phyloP scores from a whole-genome alignment of 2,797 vertebrate genomes.

The Ceryle rudis region DNA sequence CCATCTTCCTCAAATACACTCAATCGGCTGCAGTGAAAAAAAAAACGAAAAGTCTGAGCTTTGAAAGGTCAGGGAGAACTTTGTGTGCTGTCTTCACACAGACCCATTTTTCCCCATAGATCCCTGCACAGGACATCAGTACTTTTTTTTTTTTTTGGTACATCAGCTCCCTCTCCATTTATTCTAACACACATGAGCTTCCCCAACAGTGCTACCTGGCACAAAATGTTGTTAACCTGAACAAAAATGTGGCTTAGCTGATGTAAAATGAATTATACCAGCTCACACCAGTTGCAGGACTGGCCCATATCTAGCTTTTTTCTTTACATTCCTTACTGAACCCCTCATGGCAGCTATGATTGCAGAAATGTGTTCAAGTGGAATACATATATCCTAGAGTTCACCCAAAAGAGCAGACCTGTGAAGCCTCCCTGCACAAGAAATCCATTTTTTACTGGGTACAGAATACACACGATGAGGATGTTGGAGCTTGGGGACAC shows the following conservation, averaged over 20 bases:
- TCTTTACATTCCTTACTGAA: neutral
- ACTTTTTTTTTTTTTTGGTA: neutral
- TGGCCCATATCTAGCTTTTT: accelerated
- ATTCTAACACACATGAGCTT: neutral
- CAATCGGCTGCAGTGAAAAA: neutral
- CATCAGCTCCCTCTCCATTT: neutral
- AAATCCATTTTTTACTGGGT: neutral
- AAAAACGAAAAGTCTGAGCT: neutral
- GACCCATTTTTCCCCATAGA: neutral
- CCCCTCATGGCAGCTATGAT: neutral
- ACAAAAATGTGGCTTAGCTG: neutral
- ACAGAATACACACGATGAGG: accelerated
- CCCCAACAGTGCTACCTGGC: neutral
- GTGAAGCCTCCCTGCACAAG: neutral
- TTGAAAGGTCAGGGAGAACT: neutral
- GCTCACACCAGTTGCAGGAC: neutral
- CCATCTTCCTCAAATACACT: neutral
- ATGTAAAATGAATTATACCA: neutral
- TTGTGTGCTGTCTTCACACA: neutral
- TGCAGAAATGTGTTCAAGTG: neutral
- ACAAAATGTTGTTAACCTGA: neutral
- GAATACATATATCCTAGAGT: neutral
- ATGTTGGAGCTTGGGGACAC: too few relatives aligned
- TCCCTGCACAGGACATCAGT: neutral
- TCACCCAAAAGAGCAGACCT: neutral